These are phyloP conservation scores for Streptopelia turtur DNA, from an alignment of 2,797 vertebrate species.

Conservation along the genomic window DNA sequence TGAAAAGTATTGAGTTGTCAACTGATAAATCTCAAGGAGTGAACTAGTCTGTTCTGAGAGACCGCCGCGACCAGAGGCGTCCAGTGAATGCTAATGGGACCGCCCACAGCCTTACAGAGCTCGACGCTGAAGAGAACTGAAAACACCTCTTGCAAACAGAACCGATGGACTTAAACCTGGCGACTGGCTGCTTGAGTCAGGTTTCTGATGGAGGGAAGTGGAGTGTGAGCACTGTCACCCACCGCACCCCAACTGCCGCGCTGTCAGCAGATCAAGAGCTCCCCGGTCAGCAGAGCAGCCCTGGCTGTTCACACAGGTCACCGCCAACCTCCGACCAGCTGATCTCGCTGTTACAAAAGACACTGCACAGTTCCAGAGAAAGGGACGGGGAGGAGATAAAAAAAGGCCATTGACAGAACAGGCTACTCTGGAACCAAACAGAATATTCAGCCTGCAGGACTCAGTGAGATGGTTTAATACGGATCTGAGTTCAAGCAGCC, in stretches of 20 bases:
- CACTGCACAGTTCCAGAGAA: conserved; percentile 25
- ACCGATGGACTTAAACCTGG: not conserved
- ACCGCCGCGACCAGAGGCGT: not conserved
- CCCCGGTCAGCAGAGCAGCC: conserved; percentile 35
- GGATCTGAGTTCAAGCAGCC: not conserved
- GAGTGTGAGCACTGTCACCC: not conserved
- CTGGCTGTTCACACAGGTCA: conserved; percentile 1
- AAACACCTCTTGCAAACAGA: not conserved
- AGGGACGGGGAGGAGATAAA: not conserved
- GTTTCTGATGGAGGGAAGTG: conserved; percentile 25
- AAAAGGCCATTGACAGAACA: not conserved
- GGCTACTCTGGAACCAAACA: not conserved
- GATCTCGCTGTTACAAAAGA: conserved; percentile 40
- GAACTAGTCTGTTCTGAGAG: not conserved
- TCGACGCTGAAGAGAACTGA: not conserved
- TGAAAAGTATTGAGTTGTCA: not conserved
- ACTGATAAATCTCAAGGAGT: not conserved
- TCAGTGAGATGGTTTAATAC: not conserved
- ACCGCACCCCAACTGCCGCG: conserved; percentile 25
- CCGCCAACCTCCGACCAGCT: conserved; percentile 13
- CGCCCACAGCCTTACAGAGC: not conserved
- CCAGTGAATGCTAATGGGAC: not conserved
- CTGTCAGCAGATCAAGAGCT: not conserved
- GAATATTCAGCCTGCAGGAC: not conserved
- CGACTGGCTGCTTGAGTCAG: not conserved